phyloP scores from a whole-genome alignment of 2,113 vertebrate genomes.

The Pseudonaja textilis region DNA sequence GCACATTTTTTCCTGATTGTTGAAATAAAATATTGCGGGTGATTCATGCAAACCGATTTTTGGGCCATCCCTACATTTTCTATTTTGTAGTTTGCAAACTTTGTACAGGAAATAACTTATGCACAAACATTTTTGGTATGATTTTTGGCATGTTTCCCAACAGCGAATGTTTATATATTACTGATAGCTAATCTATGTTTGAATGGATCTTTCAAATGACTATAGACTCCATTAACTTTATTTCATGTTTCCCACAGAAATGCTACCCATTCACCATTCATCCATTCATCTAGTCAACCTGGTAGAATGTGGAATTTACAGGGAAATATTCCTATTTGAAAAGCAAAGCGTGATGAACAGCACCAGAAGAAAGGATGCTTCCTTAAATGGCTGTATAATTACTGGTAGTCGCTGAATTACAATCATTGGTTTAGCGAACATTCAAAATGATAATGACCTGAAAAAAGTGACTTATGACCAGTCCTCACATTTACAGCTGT shows the following conservation, averaged over 20 bases:
- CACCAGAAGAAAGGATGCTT: background rate
- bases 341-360: background rate
- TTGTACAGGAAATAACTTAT: background rate
- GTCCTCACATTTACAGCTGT: background rate
- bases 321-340: background rate
- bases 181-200: background rate
- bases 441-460: background rate
- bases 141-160: background rate
- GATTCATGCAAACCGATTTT: constrained; percentile 54
- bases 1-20: constrained; percentile 51
- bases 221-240: background rate
- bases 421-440: background rate
- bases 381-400: background rate
- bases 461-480: background rate
- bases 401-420: background rate
- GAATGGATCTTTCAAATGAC: background rate
- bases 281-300: background rate
- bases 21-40: constrained; percentile 59
- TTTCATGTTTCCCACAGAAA: background rate
- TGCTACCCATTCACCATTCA: background rate
- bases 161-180: background rate
- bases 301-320: background rate
- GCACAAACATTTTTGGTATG: background rate
- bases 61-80: background rate
- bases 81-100: background rate